Evolutionary conservation across 2,888 invertebrate genomes (phyloP).

Genomic region (Nephrotoma appendiculata): DNA sequence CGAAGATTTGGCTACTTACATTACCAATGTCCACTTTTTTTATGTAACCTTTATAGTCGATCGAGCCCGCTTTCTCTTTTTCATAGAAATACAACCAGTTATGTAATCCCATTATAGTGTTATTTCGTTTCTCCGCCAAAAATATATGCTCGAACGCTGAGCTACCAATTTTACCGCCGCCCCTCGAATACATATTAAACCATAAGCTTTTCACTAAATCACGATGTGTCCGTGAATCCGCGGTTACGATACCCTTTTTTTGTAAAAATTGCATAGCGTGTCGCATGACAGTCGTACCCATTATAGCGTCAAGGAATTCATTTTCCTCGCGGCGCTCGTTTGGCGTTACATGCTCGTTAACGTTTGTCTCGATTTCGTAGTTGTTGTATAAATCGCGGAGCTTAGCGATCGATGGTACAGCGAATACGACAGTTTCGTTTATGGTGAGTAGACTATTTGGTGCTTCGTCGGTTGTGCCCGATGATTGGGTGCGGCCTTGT

Average conservation of each 20-base stretch:
- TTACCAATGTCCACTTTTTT: conserved; percentile 54
- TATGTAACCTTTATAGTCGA: conserved; percentile 68
- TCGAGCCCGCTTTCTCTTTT: conserved; percentile 54
- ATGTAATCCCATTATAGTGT: conserved; percentile 69
- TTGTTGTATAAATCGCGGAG: conserved; percentile 67
- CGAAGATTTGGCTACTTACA: conserved; percentile 37
- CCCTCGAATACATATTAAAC: conserved; percentile 72
- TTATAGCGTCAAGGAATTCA: conserved; percentile 59
- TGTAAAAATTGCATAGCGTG: conserved; percentile 39
- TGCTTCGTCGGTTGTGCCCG: conserved; percentile 54
- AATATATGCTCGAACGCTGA: conserved; percentile 90
- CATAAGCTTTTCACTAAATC: conserved; percentile 59
- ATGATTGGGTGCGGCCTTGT: conserved; percentile 59
- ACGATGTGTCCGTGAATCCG: conserved; percentile 53
- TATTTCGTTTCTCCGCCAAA: conserved; percentile 69
- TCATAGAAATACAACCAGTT: conserved; percentile 79
- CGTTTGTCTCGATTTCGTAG: conserved; percentile 58
- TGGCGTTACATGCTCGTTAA: conserved; percentile 63
- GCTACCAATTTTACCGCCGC: conserved; percentile 65
- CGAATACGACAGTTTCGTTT: conserved; percentile 44
- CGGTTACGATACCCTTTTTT: conserved; percentile 42
- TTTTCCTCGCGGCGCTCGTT: conserved; percentile 65
- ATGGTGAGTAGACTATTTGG: conserved; percentile 56
- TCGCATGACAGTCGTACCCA: conserved; percentile 63
- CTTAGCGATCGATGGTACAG: conserved; percentile 53